These are phyloP conservation scores for Eurypyga helias DNA, from an alignment of 2,113 vertebrate genomes.

Conservation along the genomic window DNA sequence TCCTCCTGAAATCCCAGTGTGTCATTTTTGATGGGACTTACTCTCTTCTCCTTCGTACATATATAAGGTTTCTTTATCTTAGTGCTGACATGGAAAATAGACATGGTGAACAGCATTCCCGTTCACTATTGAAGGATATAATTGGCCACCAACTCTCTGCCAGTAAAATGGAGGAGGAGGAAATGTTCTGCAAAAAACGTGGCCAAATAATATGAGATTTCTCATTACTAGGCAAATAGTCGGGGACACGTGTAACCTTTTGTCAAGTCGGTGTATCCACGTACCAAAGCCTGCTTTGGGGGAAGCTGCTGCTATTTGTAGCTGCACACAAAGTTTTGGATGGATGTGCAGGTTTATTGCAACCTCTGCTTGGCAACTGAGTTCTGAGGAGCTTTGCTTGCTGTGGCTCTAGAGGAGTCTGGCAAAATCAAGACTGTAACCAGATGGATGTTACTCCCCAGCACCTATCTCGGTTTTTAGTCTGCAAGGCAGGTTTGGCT, in stretches of 20 bases:
- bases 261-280: not conserved
- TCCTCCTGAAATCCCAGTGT: conserved; percentile 18
- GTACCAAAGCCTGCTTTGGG: not conserved
- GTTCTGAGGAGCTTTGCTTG: not conserved
- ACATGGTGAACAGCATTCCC: accelerated
- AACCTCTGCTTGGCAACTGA: not conserved
- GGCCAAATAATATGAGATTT: not conserved
- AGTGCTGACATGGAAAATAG: not conserved
- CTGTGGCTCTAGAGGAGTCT: not conserved
- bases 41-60: not conserved
- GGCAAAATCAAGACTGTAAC: not conserved
- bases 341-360: not conserved
- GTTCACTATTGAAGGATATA: not conserved
- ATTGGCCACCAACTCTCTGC: not conserved
- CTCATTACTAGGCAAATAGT: not conserved
- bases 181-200: not conserved
- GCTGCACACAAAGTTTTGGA: not conserved
- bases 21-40: conserved; percentile 32
- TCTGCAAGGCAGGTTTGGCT: not conserved
- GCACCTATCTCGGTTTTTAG: not conserved
- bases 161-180: not conserved
- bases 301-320: accelerated
- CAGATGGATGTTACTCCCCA: not conserved
- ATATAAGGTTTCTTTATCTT: not conserved
- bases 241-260: not conserved